A percentile compares a stretch with the other conserved stretches of the same genome.
Conservation (phyloP, 2,113 vertebrate genomes). For the Lophura nycthemera region DNA sequence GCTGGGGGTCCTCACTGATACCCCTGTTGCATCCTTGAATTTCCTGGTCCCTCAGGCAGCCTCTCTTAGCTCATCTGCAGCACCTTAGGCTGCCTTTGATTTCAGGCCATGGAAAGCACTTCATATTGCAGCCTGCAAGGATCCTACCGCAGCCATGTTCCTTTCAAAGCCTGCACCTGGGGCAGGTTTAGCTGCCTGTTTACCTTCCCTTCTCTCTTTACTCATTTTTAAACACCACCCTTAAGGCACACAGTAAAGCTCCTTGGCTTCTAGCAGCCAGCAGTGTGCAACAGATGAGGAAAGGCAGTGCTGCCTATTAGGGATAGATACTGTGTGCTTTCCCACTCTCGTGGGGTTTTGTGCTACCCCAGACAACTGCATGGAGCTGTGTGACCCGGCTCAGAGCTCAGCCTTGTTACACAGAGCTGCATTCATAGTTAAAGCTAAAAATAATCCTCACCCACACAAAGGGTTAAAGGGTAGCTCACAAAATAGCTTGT, state of each 20-base stretch:
- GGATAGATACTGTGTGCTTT: not conserved
- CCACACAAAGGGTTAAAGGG: constrained; percentile 29
- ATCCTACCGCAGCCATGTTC: not conserved
- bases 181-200: not conserved
- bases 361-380: not conserved
- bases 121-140: not conserved
- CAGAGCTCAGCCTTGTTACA: not conserved
- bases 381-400: not conserved
- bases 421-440: constrained; percentile 16
- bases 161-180: not conserved
- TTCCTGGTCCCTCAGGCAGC: not conserved
- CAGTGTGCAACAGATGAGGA: not conserved
- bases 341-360: not conserved
- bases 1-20: not conserved
- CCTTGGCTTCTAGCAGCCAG: not conserved
- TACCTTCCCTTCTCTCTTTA: not conserved
- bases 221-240: not conserved
- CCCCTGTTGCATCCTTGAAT: not conserved
- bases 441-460: constrained; percentile 48
- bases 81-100: not conserved
- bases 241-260: not conserved
- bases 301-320: not conserved
- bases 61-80: not conserved
- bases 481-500: not conserved
- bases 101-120: not conserved